phyloP scores from a whole-genome alignment of 2,113 vertebrate species.

The Protobothrops flavoviridis region DNA sequence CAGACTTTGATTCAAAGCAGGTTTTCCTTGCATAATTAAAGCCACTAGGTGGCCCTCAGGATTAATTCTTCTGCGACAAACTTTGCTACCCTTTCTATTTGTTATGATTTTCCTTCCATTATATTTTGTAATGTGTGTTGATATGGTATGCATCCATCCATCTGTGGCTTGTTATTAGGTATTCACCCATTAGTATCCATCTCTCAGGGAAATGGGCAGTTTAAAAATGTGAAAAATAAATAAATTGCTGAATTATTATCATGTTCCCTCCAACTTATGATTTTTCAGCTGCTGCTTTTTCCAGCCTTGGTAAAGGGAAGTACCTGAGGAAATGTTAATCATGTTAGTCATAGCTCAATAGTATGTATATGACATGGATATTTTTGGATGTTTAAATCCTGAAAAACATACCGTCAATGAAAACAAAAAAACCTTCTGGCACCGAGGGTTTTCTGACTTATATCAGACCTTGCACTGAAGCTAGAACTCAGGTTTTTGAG shows the following conservation, averaged over 20 bases:
- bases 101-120: neutral
- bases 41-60: neutral
- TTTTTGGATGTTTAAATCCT: neutral
- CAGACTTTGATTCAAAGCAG: neutral
- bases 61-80: neutral
- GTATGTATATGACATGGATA: neutral
- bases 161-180: neutral
- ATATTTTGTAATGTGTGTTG: neutral
- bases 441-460: neutral
- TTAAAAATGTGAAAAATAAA: neutral
- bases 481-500: neutral
- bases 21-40: neutral
- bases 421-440: neutral
- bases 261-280: neutral
- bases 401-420: neutral
- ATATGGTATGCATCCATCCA: neutral
- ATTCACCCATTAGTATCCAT: neutral
- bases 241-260: neutral
- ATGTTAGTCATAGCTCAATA: neutral
- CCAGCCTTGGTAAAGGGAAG: neutral
- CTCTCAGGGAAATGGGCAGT: neutral
- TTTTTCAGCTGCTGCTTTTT: neutral
- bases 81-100: neutral
- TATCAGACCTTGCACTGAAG: neutral
- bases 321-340: neutral